These are phyloP conservation scores for Sipha maydis DNA, from an alignment of 2,888 invertebrate species.

Conservation along the genomic window DNA sequence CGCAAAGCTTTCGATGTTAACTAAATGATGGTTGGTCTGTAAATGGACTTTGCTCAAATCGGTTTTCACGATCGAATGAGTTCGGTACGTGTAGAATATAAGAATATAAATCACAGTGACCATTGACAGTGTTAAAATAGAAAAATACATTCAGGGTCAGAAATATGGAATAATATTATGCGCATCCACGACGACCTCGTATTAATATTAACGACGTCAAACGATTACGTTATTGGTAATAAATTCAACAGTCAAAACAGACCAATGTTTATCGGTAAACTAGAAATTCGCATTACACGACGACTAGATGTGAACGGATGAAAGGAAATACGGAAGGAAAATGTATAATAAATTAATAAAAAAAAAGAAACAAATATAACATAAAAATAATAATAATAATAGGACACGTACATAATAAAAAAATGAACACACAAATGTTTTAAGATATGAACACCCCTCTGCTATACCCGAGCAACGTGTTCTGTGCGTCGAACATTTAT, in stretches of 20 bases:
- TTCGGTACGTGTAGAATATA: background rate
- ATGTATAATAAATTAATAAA: slow-evolving; percentile 45
- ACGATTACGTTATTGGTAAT: slow-evolving; percentile 27
- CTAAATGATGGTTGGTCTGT: background rate
- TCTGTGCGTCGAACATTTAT: slow-evolving; percentile 29
- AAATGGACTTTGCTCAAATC: background rate
- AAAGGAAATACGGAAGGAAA: background rate
- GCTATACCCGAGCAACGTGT: background rate
- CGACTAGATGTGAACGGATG: background rate
- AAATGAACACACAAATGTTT: background rate
- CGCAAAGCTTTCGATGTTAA: slow-evolving; percentile 18
- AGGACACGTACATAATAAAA: background rate
- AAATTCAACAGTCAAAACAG: slow-evolving; percentile 25
- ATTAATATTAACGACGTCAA: background rate
- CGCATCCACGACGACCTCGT: background rate
- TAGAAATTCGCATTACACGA: background rate
- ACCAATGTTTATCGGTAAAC: background rate
- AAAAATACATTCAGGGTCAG: background rate
- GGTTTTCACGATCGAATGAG: slow-evolving; percentile 35
- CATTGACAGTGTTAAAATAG: background rate
- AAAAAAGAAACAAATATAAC: background rate
- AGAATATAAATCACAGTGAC: background rate
- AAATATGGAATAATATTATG: background rate
- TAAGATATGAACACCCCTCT: background rate
- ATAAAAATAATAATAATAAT: too few relatives aligned